Percentiles rank a stretch among this genome's conserved stretches.
phyloP scores from a whole-genome alignment of 2,113 vertebrate species.

The Xenus cinereus region DNA sequence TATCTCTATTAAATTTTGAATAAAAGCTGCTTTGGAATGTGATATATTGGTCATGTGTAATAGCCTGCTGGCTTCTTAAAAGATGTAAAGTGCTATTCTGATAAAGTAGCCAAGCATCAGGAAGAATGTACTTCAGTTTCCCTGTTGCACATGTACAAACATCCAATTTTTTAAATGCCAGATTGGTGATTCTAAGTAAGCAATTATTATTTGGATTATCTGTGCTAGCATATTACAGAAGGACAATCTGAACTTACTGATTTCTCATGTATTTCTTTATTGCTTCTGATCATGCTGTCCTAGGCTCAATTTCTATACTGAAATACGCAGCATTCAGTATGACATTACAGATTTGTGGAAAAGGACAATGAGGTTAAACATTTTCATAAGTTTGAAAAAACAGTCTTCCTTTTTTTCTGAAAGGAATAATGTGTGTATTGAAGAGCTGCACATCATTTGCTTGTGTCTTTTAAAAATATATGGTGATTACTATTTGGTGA shows the following conservation, averaged over 20 bases:
- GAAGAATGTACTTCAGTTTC: not conserved
- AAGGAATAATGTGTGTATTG: not conserved
- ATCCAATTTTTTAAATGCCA: not conserved
- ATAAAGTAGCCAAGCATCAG: not conserved
- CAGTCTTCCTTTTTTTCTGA: not conserved
- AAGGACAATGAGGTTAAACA: not conserved
- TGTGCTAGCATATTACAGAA: not conserved
- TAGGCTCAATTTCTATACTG: not conserved
- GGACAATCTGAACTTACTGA: not conserved
- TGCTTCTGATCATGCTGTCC: not conserved
- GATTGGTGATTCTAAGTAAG: not conserved
- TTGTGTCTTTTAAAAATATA: not conserved
- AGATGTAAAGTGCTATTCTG: not conserved
- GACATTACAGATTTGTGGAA: not conserved
- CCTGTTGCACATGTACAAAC: not conserved
- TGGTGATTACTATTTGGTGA: not conserved
- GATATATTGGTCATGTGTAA: conserved; percentile 31
- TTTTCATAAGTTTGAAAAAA: not conserved
- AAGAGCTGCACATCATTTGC: not conserved
- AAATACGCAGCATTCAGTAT: not conserved
- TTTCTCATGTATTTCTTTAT: not conserved
- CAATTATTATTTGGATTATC: not conserved
- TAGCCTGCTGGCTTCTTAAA: not conserved
- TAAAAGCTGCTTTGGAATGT: conserved; percentile 22
- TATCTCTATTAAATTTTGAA: conserved; percentile 1